Percentiles rank a stretch among this genome's conserved stretches.
These are phyloP conservation scores for Seira ritae DNA, from an alignment of 2,888 invertebrate genomes.

Conservation along the genomic window DNA sequence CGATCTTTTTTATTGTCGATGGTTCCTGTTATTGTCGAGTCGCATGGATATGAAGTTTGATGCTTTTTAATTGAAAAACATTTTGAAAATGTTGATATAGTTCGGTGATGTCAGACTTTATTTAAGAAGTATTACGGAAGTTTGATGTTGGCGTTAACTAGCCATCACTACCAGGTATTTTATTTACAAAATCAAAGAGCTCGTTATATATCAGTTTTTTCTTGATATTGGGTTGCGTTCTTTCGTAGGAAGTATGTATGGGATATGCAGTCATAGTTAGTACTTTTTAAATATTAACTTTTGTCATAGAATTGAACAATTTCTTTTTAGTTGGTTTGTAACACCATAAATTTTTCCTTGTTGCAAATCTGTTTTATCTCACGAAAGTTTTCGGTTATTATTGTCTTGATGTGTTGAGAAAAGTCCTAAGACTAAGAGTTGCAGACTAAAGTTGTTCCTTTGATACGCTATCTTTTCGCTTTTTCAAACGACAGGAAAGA, in stretches of 20 bases:
- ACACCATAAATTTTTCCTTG: too few relatives aligned
- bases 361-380: too few relatives aligned
- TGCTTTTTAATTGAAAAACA: background rate
- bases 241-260: too few relatives aligned
- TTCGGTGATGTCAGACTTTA: background rate
- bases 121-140: background rate
- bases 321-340: too few relatives aligned
- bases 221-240: too few relatives aligned
- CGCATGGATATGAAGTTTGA: background rate
- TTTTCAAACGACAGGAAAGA: constrained; percentile 41
- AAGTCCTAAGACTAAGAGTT: too few relatives aligned
- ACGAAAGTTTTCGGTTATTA: constrained; percentile 5
- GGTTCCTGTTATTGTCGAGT: background rate
- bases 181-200: too few relatives aligned
- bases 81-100: background rate
- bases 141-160: background rate
- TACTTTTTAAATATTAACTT: too few relatives aligned
- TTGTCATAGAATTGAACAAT: too few relatives aligned
- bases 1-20: background rate
- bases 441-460: constrained; percentile 24
- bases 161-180: too few relatives aligned
- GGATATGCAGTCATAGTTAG: too few relatives aligned
- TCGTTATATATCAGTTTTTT: too few relatives aligned
- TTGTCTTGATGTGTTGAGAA: background rate
- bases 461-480: constrained; percentile 13